Conservation (phyloP, 2,888 invertebrate genomes). For the Habrosyne pyritoides region DNA sequence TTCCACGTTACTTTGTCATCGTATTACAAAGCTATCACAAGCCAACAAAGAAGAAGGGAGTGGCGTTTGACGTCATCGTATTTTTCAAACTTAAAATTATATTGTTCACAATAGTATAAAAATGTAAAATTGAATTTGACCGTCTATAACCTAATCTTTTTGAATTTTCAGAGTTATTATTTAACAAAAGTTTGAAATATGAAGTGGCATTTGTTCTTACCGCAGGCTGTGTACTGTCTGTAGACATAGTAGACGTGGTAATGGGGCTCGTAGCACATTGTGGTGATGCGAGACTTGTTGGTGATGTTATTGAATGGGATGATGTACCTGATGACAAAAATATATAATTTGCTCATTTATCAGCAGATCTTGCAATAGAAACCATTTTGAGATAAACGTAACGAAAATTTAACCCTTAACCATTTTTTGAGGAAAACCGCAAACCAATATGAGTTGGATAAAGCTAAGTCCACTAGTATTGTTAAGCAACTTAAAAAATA, state of each 20-base stretch:
- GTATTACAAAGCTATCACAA: slow-evolving; percentile 3
- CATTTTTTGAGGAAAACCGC: no score
- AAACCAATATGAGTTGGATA: no score
- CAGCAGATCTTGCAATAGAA: no score
- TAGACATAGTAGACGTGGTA: slow-evolving; percentile 76
- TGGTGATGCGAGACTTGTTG: slow-evolving; percentile 72
- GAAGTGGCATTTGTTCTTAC: slow-evolving; percentile 40
- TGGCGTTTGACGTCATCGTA: not conserved
- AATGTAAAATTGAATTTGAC: no score
- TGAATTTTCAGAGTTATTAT: no score
- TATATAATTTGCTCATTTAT: not conserved
- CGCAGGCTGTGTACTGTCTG: slow-evolving; percentile 69
- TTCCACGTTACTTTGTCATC: slow-evolving; percentile 9
- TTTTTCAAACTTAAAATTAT: not conserved
- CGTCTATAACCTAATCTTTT: no score
- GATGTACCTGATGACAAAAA: slow-evolving; percentile 58
- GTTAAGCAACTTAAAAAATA: not conserved
- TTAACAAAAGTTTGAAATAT: not conserved
- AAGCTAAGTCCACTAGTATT: no score
- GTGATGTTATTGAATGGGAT: slow-evolving; percentile 77
- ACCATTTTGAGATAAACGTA: no score
- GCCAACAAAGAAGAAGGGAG: not conserved
- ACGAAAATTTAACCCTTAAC: no score
- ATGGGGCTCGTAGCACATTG: slow-evolving; percentile 76
- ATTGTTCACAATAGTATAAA: no score